Evolutionary conservation across 1,140 invertebrate species (phyloP).

Genomic region (Drosophila santomea): DNA sequence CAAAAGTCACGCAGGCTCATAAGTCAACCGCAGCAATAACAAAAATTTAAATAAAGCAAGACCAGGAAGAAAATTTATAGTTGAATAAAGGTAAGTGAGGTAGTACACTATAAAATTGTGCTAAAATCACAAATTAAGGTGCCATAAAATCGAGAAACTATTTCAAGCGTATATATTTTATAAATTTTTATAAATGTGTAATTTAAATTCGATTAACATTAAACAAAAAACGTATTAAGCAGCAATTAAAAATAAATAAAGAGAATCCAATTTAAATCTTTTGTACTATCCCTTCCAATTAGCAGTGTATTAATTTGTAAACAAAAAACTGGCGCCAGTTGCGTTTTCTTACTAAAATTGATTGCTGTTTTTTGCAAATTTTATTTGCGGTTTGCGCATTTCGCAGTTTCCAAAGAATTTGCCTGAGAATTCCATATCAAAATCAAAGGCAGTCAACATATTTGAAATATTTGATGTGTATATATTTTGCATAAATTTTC

Average conservation of each 20-base stretch:
- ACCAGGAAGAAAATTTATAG: conserved; percentile 30
- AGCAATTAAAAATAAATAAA: not conserved
- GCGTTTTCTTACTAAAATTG: conserved; percentile 42
- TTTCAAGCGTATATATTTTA: not conserved
- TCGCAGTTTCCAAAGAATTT: conserved; percentile 72
- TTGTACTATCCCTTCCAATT: not conserved
- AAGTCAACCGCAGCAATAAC: conserved; percentile 48
- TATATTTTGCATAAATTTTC: conserved; percentile 44
- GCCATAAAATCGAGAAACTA: not conserved
- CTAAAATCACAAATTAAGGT: not conserved
- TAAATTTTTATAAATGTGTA: too few relatives aligned
- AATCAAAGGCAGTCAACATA: conserved; percentile 33
- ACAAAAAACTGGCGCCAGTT: conserved; percentile 33
- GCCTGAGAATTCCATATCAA: conserved; percentile 63
- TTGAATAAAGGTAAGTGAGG: conserved; percentile 23
- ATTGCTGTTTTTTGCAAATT: conserved; percentile 44
- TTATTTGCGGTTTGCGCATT: conserved; percentile 44
- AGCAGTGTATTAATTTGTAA: conserved; percentile 22
- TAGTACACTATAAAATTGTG: not conserved
- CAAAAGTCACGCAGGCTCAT: conserved; percentile 50
- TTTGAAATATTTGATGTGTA: conserved; percentile 35
- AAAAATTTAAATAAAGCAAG: conserved; percentile 57
- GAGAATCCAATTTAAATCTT: not conserved
- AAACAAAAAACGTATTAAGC: too few relatives aligned
- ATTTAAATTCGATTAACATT: too few relatives aligned